Conservation (phyloP, 2,888 invertebrate species). For the Euproctis similis region DNA sequence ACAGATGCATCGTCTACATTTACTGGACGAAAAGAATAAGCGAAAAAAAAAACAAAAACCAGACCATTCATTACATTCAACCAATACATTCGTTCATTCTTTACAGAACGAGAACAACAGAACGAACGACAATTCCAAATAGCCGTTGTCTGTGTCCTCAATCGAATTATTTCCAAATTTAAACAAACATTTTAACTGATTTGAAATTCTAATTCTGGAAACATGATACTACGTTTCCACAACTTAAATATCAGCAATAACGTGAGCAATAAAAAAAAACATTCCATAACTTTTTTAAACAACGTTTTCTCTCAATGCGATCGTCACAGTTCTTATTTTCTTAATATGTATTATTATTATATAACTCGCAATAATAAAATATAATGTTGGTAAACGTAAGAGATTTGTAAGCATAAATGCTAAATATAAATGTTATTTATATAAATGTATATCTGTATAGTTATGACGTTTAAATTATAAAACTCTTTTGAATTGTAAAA, state of each 20-base stretch:
- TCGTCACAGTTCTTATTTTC: too few species aligned
- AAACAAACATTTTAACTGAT: too few species aligned
- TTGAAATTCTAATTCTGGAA: conserved; percentile 21
- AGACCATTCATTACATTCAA: conserved; percentile 13
- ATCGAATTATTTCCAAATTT: too few species aligned
- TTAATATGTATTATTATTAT: too few species aligned
- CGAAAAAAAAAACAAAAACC: conserved; percentile 10
- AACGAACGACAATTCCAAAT: too few species aligned
- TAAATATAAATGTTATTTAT: too few species aligned
- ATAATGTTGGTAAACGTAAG: too few species aligned
- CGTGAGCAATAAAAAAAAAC: conserved; percentile 27
- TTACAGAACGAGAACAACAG: background rate
- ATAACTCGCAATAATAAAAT: too few species aligned
- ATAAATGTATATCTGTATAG: too few species aligned
- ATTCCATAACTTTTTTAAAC: conserved; percentile 34
- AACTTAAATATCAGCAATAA: conserved; percentile 39
- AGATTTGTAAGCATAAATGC: too few species aligned
- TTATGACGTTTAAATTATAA: too few species aligned
- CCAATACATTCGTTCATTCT: conserved; percentile 3
- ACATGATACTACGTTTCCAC: conserved; percentile 38
- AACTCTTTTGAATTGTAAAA: conserved; percentile 4
- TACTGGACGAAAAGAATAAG: conserved; percentile 15
- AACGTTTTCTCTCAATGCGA: conserved; percentile 31
- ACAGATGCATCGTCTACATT: conserved; percentile 26
- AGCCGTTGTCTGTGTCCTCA: too few species aligned